Evolutionary conservation across 2,888 invertebrate species (phyloP).

Genomic region (Balanococcus diminutus): DNA sequence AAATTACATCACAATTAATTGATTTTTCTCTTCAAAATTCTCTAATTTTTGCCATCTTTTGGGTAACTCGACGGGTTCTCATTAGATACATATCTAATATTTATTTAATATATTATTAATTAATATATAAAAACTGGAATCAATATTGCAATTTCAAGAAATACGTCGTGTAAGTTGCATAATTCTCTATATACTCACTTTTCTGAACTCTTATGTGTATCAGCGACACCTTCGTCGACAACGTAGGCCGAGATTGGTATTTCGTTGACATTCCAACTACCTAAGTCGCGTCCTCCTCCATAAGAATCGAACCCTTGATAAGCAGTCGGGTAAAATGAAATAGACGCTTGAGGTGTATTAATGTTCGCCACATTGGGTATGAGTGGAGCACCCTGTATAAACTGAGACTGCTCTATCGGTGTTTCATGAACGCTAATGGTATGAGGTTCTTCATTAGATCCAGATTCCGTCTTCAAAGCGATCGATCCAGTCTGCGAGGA

Average conservation of each 20-base stretch:
- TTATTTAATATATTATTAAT: too few species aligned
- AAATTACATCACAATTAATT: not conserved
- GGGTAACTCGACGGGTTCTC: too few species aligned
- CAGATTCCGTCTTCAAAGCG: not conserved
- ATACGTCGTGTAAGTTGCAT: not conserved
- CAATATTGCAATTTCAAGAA: too few species aligned
- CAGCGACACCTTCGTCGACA: conserved; percentile 7
- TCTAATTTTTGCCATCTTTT: not conserved
- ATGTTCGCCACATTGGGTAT: conserved; percentile 12
- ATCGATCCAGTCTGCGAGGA: not conserved
- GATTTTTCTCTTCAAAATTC: not conserved
- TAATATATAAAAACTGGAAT: too few species aligned
- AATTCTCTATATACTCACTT: not conserved
- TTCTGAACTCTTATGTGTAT: not conserved
- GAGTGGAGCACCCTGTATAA: not conserved
- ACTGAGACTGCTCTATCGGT: not conserved
- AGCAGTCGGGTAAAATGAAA: not conserved
- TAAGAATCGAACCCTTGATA: not conserved
- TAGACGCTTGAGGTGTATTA: conserved; percentile 4
- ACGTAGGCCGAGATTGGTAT: conserved; percentile 5
- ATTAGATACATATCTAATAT: too few species aligned
- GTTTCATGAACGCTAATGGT: not conserved
- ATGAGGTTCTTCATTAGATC: not conserved
- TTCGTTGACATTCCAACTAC: conserved; percentile 12
- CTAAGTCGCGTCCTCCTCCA: conserved; percentile 26